Evolutionary conservation across 1,140 invertebrate genomes (phyloP).

Genomic region (Eurosta solidaginis): DNA sequence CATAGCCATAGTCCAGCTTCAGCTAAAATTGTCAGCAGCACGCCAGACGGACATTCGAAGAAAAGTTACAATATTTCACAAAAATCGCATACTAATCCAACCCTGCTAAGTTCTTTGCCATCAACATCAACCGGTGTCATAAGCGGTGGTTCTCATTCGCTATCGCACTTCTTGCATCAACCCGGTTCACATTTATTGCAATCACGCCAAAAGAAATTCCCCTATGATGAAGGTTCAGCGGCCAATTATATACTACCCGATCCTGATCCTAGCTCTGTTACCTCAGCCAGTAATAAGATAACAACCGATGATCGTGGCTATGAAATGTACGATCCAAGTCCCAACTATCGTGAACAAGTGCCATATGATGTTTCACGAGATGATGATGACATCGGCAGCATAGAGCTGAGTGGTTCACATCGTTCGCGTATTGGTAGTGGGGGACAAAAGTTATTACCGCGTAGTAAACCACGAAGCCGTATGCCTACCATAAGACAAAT

Average conservation of each 20-base stretch:
- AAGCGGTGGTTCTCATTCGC: neutral
- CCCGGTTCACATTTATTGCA: constrained; percentile 18
- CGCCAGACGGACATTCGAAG: constrained; percentile 45
- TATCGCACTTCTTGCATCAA: constrained; percentile 27
- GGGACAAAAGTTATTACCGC: constrained; percentile 47
- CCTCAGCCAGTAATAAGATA: neutral
- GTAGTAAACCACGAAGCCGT: constrained; percentile 24
- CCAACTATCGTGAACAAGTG: constrained; percentile 41
- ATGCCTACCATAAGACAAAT: constrained; percentile 49
- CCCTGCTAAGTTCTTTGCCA: constrained; percentile 37
- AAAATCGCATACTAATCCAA: constrained; percentile 34
- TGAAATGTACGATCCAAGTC: constrained; percentile 54
- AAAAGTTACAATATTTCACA: constrained; percentile 34
- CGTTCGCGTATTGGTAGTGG: constrained; percentile 35
- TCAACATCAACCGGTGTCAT: constrained; percentile 34
- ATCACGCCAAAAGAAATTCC: constrained; percentile 3
- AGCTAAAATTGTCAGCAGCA: constrained; percentile 50
- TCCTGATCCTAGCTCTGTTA: constrained; percentile 13
- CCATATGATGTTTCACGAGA: constrained; percentile 9
- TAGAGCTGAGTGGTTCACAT: constrained; percentile 36
- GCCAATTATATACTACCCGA: constrained; percentile 49
- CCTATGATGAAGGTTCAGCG: constrained; percentile 36
- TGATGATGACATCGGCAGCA: constrained; percentile 34
- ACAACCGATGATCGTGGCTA: constrained; percentile 44
- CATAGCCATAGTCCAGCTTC: constrained; percentile 43